Percentiles rank a stretch among this genome's conserved stretches.
phyloP scores from a whole-genome alignment of 2,888 invertebrate genomes.

The Habroteleia sp. region DNA sequence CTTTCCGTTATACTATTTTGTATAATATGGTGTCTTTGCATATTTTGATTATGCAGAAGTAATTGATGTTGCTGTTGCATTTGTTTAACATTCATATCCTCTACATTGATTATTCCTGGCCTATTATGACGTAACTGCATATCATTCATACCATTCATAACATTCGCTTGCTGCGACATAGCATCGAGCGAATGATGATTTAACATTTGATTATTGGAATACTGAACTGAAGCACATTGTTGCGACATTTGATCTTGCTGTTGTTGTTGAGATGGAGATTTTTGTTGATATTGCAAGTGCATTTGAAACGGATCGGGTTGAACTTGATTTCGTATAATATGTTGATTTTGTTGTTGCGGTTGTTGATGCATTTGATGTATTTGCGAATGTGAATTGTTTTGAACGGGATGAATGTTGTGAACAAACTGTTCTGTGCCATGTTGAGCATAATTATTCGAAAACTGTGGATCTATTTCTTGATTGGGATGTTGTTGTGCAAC shows the following conservation, averaged over 20 bases:
- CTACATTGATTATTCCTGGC: conserved; percentile 66
- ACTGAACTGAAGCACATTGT: conserved; percentile 76
- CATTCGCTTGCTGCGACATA: conserved; percentile 72
- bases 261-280: conserved; percentile 79
- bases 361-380: conserved; percentile 77
- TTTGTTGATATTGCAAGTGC: conserved; percentile 82
- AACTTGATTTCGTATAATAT: conserved; percentile 42
- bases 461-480: conserved; percentile 69
- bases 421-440: conserved; percentile 71
- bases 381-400: conserved; percentile 71
- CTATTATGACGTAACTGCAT: conserved; percentile 73
- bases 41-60: conserved; percentile 73
- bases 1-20: conserved; percentile 71
- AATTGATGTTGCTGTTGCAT: conserved; percentile 71
- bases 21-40: conserved; percentile 75
- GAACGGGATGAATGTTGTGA: conserved; percentile 73
- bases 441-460: conserved; percentile 68
- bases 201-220: conserved; percentile 76
- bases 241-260: conserved; percentile 77
- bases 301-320: conserved; percentile 71
- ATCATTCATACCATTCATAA: conserved; percentile 73
- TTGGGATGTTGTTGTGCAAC: conserved; percentile 68
- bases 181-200: conserved; percentile 78
- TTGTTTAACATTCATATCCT: conserved; percentile 74
- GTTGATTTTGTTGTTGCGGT: conserved; percentile 70